Evolutionary conservation across 2,888 invertebrate genomes (phyloP).

Genomic region (Doris montereyensis): DNA sequence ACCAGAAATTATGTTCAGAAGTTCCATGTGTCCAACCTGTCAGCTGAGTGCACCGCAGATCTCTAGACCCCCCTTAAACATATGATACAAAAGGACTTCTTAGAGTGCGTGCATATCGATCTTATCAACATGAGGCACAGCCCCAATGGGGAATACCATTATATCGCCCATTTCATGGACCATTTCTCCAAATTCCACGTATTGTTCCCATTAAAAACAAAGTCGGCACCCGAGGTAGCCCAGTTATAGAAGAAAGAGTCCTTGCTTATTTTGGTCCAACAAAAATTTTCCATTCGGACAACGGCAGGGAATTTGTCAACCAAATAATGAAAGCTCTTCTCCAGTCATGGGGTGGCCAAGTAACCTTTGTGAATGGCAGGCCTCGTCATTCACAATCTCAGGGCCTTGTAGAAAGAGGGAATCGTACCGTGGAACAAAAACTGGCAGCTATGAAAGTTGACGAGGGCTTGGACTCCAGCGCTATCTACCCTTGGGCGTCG

Average conservation of each 20-base stretch:
- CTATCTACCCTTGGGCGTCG: background rate
- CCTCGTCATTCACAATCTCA: constrained; percentile 41
- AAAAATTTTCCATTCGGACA: constrained; percentile 43
- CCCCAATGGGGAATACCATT: constrained; percentile 43
- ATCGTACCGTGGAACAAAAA: constrained; percentile 27
- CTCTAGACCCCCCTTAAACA: constrained; percentile 37
- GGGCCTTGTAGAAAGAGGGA: constrained; percentile 39
- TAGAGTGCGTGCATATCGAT: constrained; percentile 40
- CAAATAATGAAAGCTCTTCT: no score
- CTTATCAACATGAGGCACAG: constrained; percentile 44
- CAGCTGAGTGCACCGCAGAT: background rate
- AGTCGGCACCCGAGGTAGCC: constrained; percentile 44
- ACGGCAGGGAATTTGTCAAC: constrained; percentile 46
- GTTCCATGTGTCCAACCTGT: background rate
- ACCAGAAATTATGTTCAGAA: no score
- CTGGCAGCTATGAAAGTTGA: constrained; percentile 22
- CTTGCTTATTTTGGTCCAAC: constrained; percentile 39
- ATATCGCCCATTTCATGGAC: constrained; percentile 43
- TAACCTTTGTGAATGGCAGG: constrained; percentile 29
- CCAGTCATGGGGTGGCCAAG: constrained; percentile 37
- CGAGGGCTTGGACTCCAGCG: background rate
- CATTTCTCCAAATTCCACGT: constrained; percentile 46
- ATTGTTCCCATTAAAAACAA: constrained; percentile 41
- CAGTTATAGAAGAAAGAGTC: constrained; percentile 39
- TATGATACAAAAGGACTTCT: constrained; percentile 34